phyloP scores from a whole-genome alignment of 2,797 vertebrate species.

The Myotis pilosus region DNA sequence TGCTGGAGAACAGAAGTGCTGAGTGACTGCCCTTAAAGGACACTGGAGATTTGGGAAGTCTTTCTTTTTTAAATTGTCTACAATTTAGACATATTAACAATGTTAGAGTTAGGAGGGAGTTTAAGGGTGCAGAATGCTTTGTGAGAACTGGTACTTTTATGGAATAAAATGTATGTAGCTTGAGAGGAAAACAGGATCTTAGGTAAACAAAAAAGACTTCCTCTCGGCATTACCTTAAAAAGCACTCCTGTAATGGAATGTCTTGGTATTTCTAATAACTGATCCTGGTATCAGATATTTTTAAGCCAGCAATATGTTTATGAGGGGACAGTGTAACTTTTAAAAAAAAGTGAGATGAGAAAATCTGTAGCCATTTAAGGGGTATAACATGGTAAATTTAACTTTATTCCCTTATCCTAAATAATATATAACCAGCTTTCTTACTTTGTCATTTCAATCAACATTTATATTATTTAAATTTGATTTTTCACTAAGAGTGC shows the following conservation, averaged over 20 bases:
- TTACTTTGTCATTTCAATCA: not conserved
- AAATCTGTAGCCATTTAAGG: not conserved
- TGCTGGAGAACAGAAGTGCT: not conserved
- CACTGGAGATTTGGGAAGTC: not conserved
- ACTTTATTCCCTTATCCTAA: not conserved
- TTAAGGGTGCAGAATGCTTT: not conserved
- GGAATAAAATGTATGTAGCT: not conserved
- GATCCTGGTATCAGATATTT: not conserved
- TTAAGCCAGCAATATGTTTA: not conserved
- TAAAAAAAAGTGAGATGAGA: not conserved
- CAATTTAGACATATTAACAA: not conserved
- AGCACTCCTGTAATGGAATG: not conserved
- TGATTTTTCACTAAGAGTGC: not conserved
- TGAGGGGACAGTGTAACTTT: not conserved
- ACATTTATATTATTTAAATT: not conserved
- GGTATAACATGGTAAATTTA: not conserved
- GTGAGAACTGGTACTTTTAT: not conserved
- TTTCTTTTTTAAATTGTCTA: not conserved
- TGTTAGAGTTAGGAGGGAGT: not conserved
- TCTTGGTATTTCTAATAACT: not conserved
- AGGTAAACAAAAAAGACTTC: not conserved
- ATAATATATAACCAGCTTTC: not conserved
- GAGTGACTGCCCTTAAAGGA: not conserved
- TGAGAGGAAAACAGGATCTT: not conserved
- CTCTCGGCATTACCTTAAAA: not conserved